Evolutionary conservation across 2,888 invertebrate species (phyloP), one percentile per base, ranked within the genome.

Genomic region (Eilema sororculum): DNA sequence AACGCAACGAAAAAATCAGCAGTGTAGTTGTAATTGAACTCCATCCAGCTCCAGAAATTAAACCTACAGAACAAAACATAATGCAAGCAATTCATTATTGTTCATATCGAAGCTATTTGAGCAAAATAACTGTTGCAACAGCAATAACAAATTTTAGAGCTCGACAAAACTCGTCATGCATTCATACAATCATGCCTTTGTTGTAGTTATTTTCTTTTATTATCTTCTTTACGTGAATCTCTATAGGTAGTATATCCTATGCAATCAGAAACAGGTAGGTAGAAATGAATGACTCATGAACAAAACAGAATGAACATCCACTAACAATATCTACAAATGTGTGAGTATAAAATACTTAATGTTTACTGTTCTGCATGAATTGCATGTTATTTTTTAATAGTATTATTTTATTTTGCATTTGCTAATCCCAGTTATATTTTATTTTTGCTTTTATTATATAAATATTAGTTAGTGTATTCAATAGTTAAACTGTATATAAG

Each of bases 381-480:
- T 73, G 66, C 59, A 65, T 69, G 59, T 58, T 69, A 33, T 71
- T 63, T 69, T 61, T 74, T 62, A 59, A 62, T 8, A 46, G 22
- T 5, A 46, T 37, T 69, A 58, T 62, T 74, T 69, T 75, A 25
- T 25, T 68, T 70, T 68, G 72, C 78, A 52, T 84, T 84, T 79
- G 79, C 81, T 89, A 89, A 90, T 84, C 84, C 81, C 78, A 82
- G 84, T 87, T 84, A 78, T 75, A n/a, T 83, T 88, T 82, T 72
- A 71, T 69, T 72, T 78, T 72, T n/a, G 75, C 73, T 76, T 76
- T 68, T 65, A 68, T 64, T 67, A 52, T 56, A 13, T 66, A 70
- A 52, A 68, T 59, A 69, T 64, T 33, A 46, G 60, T 28, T n/a
- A 33, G 33, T 28, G n/a, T n/a, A 28, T 3, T 28, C 28, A 5